Base-by-base conservation (phyloP, 2,888 invertebrate genomes). In the Unio delphinus region DNA sequence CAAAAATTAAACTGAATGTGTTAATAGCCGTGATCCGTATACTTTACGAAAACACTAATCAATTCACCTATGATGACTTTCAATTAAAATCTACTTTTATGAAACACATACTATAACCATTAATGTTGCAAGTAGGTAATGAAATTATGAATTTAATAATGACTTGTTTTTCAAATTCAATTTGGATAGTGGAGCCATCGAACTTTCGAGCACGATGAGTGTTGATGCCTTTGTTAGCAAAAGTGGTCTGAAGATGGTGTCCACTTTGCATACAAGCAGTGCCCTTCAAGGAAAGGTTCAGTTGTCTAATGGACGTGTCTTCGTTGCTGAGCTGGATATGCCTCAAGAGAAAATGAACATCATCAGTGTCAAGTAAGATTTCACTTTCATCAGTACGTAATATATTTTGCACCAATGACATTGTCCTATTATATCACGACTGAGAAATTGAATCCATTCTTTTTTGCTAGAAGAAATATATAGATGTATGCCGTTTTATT, bases 291-390 rank as follows among this genome's bases (percentile, higher is more conserved):
- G 94, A 0, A 92, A 92, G 67, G 90, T 97, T 4, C 93, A 93
- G 69, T 89, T 96, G 17, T 92, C 94, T 23, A 94, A 95, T 0
- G 91, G 93, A 0, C 92, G 93, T 73, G 88, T 94, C 11, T 91
- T 95, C 3, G 93, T 93, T 61, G 91, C 96, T 4, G 93, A 95
- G 77, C 92, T 97, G 70, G 94, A 95, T 76, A 91, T 96, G 74
- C 97, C 97, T 0, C 94, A 94, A 83, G 93, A 95, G 68, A 95
- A 94, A 82, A 94, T 95, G 84, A 96, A 97, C 89, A 94, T 98
- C 75, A 93, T 97, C 76, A 94, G 94, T 80, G 93, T 94, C 1
- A 93, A 88, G 84, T 90, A 83, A 80, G 87, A 88, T 28, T 15
- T 18, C n/a, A 55, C 54, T 69, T 45, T 23, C 23, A 23, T 15